Evolutionary conservation across 2,797 vertebrate genomes (phyloP).

Genomic region (Vespertilio murinus): DNA sequence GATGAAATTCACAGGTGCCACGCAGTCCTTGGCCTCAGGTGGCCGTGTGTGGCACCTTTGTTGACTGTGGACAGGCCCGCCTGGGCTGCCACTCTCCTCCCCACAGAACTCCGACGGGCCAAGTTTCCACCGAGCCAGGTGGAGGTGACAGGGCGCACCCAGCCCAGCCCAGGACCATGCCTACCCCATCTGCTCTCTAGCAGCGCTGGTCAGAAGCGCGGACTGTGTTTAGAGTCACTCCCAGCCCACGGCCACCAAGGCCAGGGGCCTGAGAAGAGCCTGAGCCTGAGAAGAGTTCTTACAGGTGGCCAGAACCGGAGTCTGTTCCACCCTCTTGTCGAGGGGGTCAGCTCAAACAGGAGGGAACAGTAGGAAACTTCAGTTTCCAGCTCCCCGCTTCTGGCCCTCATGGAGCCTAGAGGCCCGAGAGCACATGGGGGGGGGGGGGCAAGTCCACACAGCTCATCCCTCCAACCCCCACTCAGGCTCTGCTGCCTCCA

Average conservation of each 20-base stretch:
- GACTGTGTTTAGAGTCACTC: neutral
- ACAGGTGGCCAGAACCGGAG: neutral
- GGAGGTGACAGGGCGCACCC: neutral
- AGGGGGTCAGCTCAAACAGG: neutral
- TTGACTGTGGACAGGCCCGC: neutral
- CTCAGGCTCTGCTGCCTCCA: neutral
- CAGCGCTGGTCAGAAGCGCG: neutral
- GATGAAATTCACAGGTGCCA: neutral
- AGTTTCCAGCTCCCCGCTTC: neutral
- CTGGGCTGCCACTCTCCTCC: neutral
- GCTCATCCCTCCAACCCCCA: accelerated
- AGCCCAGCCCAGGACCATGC: neutral
- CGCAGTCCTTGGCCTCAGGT: accelerated
- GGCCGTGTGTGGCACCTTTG: neutral
- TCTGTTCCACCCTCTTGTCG: neutral
- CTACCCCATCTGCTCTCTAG: neutral
- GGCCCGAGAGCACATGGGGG: neutral
- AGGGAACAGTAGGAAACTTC: neutral
- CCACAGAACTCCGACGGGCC: neutral
- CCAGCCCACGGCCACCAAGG: neutral
- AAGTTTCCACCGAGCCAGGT: neutral
- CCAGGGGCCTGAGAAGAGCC: neutral
- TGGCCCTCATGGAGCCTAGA: neutral
- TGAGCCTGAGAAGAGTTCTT: neutral
- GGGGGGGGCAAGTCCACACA: neutral